Base-by-base conservation (phyloP, 1,140 invertebrate genomes). In the Drosophila fuyamai region DNA sequence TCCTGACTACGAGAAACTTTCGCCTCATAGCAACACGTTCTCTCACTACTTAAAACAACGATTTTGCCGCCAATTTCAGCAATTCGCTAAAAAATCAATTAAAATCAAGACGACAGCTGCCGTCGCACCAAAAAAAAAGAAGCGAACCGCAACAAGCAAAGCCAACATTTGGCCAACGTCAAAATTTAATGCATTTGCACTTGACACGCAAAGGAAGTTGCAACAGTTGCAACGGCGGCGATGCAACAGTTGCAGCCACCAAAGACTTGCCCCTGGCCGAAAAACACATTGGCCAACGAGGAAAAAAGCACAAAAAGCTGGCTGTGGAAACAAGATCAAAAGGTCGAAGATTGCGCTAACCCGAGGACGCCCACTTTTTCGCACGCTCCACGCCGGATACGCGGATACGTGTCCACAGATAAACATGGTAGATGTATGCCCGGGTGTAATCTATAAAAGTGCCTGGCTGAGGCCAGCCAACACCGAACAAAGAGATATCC, bases 161-260 rank as follows among this genome's bases (percentile, higher is more conserved):
- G 53, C 54, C 58, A 79, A 79, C 84, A 79, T 77, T 86, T 74
- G 80, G 85, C 68, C 73, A 84, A 89, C 76, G 66, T 81, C 86
- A 78, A 89, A 84, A 70, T 68, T 73, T 89, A 89, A 89, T 89
- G 80, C 84, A 89, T 89, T 89, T 89, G 78, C 84, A 84, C 84
- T 89, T 89, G 84, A 76, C 84, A 89, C 84, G 84, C 84, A 89
- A 89, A 89, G 84, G 84, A 89, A 89, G 84, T 83, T 81, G 84
- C 76, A 62, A 63, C 76, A 76, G 54, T 59, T 66, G 54, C 74
- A 61, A 55, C 53, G 70, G n/a, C 61, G 63, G 48, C 56, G 58
- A 16, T 40, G 38, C 68, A 77, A 61, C 63, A 66, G 47, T 78
- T 79, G 63, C 78, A 44, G 48, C 58, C 57, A 60, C 48, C 74